A percentile compares a stretch with the other conserved stretches of the same genome.
phyloP scores from a whole-genome alignment of 35 echinoderm and acorn worm species.

The Anneissia japonica region DNA sequence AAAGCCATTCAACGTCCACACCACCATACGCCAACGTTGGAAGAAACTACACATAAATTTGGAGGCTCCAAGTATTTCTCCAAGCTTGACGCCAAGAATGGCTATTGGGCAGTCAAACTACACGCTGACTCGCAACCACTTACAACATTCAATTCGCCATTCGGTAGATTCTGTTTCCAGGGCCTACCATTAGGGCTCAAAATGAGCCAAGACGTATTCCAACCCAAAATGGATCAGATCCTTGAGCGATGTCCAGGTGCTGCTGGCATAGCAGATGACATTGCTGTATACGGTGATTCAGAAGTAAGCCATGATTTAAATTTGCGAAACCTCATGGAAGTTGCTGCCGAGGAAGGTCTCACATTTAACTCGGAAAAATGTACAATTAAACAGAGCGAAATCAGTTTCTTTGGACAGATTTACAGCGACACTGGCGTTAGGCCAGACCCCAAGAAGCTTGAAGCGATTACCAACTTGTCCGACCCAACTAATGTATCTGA shows the following conservation, averaged over 20 bases:
- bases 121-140: constrained; percentile 26
- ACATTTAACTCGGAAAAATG: constrained; percentile 43
- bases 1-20: constrained; percentile 29
- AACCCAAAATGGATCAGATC: constrained; percentile 45
- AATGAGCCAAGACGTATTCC: constrained; percentile 44
- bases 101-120: constrained; percentile 19
- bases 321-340: constrained; percentile 26
- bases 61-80: constrained; percentile 16
- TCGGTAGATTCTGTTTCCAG: constrained; percentile 36
- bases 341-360: constrained; percentile 17
- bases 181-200: constrained; percentile 46
- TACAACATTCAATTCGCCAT: constrained; percentile 35
- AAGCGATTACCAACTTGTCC: constrained; percentile 5
- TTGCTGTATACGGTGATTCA: constrained; percentile 27
- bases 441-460: constrained; percentile 35
- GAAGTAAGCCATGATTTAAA: constrained; percentile 28
- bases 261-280: constrained; percentile 38
- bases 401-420: constrained; percentile 42
- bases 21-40: constrained; percentile 51
- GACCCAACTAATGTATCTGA: constrained; percentile 17
- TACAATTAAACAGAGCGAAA: constrained; percentile 4
- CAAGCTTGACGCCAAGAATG: constrained; percentile 44
- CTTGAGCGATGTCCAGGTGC: constrained; percentile 34
- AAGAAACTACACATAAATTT: constrained; percentile 58
- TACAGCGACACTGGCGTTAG: constrained; percentile 22